Base-by-base conservation (phyloP, 2,797 vertebrate species). In the Moxostoma hubbsi region DNA sequence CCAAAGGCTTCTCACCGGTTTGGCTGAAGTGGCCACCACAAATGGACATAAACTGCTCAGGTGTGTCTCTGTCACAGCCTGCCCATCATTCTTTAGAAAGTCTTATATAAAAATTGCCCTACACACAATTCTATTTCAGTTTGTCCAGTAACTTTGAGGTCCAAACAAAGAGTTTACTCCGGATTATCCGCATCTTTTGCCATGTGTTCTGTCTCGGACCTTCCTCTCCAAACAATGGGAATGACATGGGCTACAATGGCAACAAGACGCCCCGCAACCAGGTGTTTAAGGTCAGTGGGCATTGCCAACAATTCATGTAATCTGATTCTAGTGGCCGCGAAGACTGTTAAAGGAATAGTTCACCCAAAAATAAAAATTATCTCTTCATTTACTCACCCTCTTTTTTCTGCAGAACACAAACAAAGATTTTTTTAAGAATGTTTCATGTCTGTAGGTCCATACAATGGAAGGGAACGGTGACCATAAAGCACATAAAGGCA, bases 21-120 rank as follows among this genome's bases (percentile, higher is more conserved):
- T 99, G 71, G 98, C 98, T 88, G 98, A 99, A 88, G 96, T 99
- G 76, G 97, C 97, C 65, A 99, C 98, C 70, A 99, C 98, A 81
- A 99, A 98, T 85, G 98, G 98, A 81, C 98, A 99, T 90, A 99
- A 99, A 85, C 92, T 99, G 74, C 95, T 99, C 86, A 99, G 98
- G 98, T 98, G 92, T 12, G 4, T 11, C 9, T 68, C 11, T 46
- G 9, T 13, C 6, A 45, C 13, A 9, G 59, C 5, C 43, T 9
- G 36, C 15, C 9, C 58, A 13, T 5, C 6, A 1, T 16, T 50
- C 5, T 43, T 7, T 65, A 5, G n/a, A 18, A 13, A 65, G 3
- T 54, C 11, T 45, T 9, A 9, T 55, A 4, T 45, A 2, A 1
- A 45, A 11, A 15, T n/a, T 36, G 2, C 43, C 18, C 65, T 24